Base-by-base conservation (phyloP, 2,113 vertebrate species). In the Terrapene triunguis region DNA sequence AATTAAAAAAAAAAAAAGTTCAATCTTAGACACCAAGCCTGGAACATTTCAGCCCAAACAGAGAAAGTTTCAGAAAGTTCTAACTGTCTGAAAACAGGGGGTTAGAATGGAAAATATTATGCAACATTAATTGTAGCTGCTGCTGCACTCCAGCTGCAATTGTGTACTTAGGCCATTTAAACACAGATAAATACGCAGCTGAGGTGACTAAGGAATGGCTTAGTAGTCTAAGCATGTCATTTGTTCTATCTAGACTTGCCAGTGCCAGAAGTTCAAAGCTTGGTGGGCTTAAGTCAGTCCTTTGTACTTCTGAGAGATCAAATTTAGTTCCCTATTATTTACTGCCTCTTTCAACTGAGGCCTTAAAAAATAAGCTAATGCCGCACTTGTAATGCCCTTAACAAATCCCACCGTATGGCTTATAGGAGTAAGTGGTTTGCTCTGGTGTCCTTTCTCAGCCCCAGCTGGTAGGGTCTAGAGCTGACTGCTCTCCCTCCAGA, bases 291-390 rank as follows among this genome's bases (percentile, higher is more conserved):
- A 93, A 96, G 96, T 89, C 84, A 92, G 91, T 91, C 87, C 89
- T 79, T 89, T 94, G 88, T 94, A 89, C 25, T 92, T 95, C 96
- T 91, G 92, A 14, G 92, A 96, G 93, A 97, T 87, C 7, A 96
- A 95, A 97, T 97, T 96, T 94, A 93, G 95, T 92, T 97, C 96
- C 96, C 97, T 94, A 86, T 85, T 97, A 94, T 47, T 97, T 1
- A 3, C 94, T 92, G 95, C 80, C 88, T 94, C 88, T 97, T 94
- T 97, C 97, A 96, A 95, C 96, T 2, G 92, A 97, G 95, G 96
- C 94, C 92, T 97, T 96, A 97, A 94, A 97, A 97, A 96, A 85
- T 95, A 96, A 80, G 92, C 96, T 88, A 92, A 92, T 89, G 11
- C 42, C 4, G 57, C 93, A 44, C 1, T 74, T 87, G 90, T 97